Evolutionary conservation across 2,888 invertebrate genomes (phyloP).

Genomic region (Watsonalla cultraria): DNA sequence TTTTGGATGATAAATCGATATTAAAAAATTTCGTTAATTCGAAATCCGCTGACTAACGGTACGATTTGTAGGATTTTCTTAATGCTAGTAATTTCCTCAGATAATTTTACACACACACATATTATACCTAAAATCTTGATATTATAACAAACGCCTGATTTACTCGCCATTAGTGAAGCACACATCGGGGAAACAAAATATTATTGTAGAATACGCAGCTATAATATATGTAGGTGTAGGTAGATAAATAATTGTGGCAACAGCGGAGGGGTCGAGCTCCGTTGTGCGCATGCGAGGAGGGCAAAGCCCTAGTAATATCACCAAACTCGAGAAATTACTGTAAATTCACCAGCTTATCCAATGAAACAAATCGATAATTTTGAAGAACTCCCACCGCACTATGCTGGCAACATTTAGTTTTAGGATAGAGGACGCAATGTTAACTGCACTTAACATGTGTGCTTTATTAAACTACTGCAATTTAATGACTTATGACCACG

Average conservation of each 20-base stretch:
- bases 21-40: too few species aligned
- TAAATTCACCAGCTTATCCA: conserved; percentile 3
- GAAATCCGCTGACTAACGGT: too few species aligned
- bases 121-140: too few species aligned
- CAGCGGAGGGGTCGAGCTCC: not conserved
- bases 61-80: too few species aligned
- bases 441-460: too few species aligned
- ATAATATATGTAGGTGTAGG: not conserved
- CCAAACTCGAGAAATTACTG: conserved; percentile 2
- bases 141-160: too few species aligned
- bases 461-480: too few species aligned
- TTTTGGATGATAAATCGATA: too few species aligned
- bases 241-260: not conserved
- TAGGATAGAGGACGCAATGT: not conserved
- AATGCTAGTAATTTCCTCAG: too few species aligned
- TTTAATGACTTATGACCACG: too few species aligned
- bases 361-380: conserved; percentile 3
- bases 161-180: too few species aligned
- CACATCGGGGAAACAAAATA: not conserved
- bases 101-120: too few species aligned
- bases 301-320: conserved; percentile 1
- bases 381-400: not conserved
- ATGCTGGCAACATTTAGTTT: not conserved
- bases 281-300: conserved; percentile 1
- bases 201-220: not conserved